phyloP scores from a whole-genome alignment of 1,140 invertebrate genomes.

The Antheraea mylitta region DNA sequence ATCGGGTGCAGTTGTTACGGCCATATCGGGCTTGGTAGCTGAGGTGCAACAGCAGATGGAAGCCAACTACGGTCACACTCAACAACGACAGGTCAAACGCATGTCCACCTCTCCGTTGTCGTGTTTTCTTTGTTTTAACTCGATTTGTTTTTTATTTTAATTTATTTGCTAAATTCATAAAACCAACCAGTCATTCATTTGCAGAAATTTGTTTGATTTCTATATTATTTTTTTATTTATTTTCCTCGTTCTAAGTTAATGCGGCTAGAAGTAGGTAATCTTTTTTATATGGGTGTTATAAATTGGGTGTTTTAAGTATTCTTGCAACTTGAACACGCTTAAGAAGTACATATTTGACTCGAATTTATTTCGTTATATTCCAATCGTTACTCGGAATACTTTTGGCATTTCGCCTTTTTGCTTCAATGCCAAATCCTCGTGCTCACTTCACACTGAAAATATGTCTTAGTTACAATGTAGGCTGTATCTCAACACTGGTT shows the following conservation, averaged over 20 bases:
- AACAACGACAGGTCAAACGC: conserved; percentile 71
- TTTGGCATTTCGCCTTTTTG: conserved; percentile 1
- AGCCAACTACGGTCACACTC: conserved; percentile 71
- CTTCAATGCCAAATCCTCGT: too few relatives aligned
- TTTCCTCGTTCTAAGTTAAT: too few relatives aligned
- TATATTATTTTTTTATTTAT: not conserved
- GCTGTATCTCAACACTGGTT: not conserved
- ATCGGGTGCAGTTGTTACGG: conserved; percentile 82
- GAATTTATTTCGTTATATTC: not conserved
- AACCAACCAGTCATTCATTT: not conserved
- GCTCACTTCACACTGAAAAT: not conserved
- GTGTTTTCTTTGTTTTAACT: not conserved
- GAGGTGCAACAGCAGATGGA: conserved; percentile 83
- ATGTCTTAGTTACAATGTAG: not conserved
- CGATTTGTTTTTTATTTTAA: not conserved
- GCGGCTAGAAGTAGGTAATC: too few relatives aligned
- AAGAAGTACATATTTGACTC: not conserved
- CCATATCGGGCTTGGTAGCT: conserved; percentile 86
- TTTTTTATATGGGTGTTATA: too few relatives aligned
- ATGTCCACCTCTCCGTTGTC: conserved; percentile 32
- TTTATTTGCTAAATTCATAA: not conserved
- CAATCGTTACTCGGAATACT: not conserved
- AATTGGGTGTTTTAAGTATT: too few relatives aligned
- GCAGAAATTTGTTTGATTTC: not conserved
- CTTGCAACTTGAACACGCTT: not conserved